Evolutionary conservation across 1,140 invertebrate genomes (phyloP).

Genomic region (Brachionus koreanus): DNA sequence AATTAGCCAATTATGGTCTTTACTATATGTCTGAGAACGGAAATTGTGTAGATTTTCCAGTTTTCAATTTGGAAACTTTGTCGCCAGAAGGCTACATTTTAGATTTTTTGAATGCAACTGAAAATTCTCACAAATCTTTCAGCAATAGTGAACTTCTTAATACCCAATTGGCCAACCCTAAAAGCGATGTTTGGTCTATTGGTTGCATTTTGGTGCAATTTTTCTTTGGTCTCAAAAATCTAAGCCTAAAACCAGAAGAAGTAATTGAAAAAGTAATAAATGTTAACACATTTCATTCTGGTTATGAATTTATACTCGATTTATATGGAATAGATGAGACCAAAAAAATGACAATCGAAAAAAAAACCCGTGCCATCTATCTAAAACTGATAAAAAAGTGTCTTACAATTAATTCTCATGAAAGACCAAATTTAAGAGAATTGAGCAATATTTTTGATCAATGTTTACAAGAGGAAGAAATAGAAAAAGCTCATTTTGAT

Average conservation of each 20-base stretch:
- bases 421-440: conserved; percentile 45
- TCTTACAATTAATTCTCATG: conserved; percentile 46
- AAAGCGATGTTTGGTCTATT: conserved; percentile 84
- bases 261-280: not conserved
- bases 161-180: conserved; percentile 56
- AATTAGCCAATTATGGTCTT: conserved; percentile 85
- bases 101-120: conserved; percentile 50
- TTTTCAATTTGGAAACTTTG: conserved; percentile 69
- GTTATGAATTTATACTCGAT: conserved; percentile 23
- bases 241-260: not conserved
- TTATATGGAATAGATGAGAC: not conserved
- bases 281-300: not conserved
- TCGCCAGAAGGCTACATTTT: conserved; percentile 75
- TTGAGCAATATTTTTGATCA: not conserved
- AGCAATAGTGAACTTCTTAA: conserved; percentile 48
- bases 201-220: conserved; percentile 80
- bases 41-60: conserved; percentile 80
- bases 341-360: not conserved
- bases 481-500: not conserved
- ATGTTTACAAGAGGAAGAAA: not conserved
- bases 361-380: not conserved
- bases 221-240: conserved; percentile 50
- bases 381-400: conserved; percentile 48
- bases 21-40: conserved; percentile 83
- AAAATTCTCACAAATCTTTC: not conserved